phyloP scores from a whole-genome alignment of 1,140 invertebrate genomes.

The Plutomurus gul region DNA sequence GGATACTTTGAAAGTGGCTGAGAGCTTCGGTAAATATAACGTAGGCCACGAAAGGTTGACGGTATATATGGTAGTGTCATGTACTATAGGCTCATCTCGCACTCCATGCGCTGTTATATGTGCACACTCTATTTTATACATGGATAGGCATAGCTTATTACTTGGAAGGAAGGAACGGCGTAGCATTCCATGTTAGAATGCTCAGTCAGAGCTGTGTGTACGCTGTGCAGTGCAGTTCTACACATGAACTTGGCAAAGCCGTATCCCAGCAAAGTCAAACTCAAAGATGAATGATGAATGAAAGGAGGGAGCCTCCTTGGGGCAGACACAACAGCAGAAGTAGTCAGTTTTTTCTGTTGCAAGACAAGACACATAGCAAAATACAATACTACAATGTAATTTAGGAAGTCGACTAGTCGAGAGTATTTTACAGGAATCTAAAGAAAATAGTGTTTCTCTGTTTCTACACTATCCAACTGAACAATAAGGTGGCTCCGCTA shows the following conservation, averaged over 20 bases:
- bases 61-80: too few species aligned
- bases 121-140: too few species aligned
- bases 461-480: background rate
- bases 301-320: slow-evolving; percentile 5
- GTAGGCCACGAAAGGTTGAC: too few species aligned
- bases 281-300: slow-evolving; percentile 29
- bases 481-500: too few species aligned
- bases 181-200: too few species aligned
- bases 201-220: background rate
- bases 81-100: too few species aligned
- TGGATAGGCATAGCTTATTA: too few species aligned
- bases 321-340: background rate
- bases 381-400: slow-evolving; percentile 15
- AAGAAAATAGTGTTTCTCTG: slow-evolving; percentile 1
- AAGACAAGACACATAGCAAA: background rate
- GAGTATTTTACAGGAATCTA: slow-evolving; percentile 4
- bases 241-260: background rate
- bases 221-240: background rate
- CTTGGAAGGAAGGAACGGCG: too few species aligned
- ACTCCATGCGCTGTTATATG: too few species aligned
- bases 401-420: slow-evolving; percentile 11
- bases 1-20: background rate
- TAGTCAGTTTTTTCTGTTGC: slow-evolving; percentile 1
- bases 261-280: background rate
- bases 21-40: too few species aligned